These are phyloP conservation scores for Apamea epomidion DNA, from an alignment of 2,888 invertebrate species.

Conservation along the genomic window DNA sequence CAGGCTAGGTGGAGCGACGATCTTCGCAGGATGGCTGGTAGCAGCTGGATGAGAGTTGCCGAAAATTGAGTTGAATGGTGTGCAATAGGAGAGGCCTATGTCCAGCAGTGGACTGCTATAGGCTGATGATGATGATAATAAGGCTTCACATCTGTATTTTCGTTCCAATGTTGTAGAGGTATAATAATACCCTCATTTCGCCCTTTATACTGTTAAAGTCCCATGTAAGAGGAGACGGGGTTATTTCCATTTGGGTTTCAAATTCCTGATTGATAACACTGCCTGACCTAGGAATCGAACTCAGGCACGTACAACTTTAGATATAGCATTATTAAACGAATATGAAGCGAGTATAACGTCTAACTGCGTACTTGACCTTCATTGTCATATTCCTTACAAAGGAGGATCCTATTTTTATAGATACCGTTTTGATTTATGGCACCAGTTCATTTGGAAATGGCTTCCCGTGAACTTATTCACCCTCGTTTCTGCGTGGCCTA, in stretches of 20 bases:
- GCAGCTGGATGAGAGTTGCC: too few relatives aligned
- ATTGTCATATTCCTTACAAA: conserved; percentile 34
- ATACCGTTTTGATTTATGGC: conserved; percentile 60
- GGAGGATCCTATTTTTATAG: conserved; percentile 58
- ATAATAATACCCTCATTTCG: background rate
- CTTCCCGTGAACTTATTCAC: conserved; percentile 55
- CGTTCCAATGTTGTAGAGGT: background rate
- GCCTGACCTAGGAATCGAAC: background rate
- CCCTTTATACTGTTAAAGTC: background rate
- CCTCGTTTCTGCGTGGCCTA: conserved; percentile 42
- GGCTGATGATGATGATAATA: too few relatives aligned
- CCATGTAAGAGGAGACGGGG: too few relatives aligned
- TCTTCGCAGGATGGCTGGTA: too few relatives aligned
- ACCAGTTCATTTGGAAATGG: conserved; percentile 57
- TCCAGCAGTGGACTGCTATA: too few relatives aligned
- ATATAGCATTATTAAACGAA: conserved; percentile 23
- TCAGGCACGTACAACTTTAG: background rate
- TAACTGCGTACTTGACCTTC: conserved; percentile 48
- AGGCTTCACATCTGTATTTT: background rate
- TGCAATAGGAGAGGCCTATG: too few relatives aligned
- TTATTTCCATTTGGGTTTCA: background rate
- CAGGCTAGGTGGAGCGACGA: too few relatives aligned
- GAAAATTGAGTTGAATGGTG: too few relatives aligned
- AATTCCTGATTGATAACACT: background rate
- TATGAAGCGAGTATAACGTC: conserved; percentile 32